Conservation (phyloP, 2,797 vertebrate genomes). For the Rhinella marina region DNA sequence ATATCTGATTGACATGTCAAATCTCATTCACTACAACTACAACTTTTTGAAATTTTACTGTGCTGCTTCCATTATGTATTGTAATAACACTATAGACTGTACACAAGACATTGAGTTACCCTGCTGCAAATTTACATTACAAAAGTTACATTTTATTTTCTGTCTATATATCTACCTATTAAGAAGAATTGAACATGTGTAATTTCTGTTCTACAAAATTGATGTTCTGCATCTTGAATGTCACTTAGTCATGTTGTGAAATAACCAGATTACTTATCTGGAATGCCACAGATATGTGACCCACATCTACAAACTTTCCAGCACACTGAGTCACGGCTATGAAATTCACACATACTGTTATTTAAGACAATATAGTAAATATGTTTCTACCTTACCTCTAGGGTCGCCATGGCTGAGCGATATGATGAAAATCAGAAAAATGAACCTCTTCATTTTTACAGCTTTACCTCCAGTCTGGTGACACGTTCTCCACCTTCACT, state of each 20-base stretch:
- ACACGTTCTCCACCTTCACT: neutral
- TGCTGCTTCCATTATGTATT: neutral
- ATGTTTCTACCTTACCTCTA: conserved; percentile 40
- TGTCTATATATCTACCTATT: neutral
- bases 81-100: neutral
- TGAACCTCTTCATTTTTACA: conserved; percentile 43
- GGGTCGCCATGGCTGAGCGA: conserved; percentile 47
- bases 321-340: neutral
- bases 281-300: conserved; percentile 12
- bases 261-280: neutral
- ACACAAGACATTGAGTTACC: neutral
- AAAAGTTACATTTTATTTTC: neutral
- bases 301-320: conserved; percentile 16
- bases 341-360: neutral
- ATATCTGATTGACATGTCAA: neutral
- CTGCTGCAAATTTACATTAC: neutral
- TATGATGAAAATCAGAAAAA: conserved; percentile 33
- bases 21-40: neutral
- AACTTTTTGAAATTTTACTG: neutral
- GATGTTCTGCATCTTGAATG: neutral
- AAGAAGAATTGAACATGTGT: too few relatives aligned
- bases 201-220: neutral
- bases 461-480: neutral
- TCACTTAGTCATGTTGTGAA: neutral
- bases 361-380: neutral